Percentiles rank a stretch among this genome's conserved stretches.
These are phyloP conservation scores for Brachyptera risi DNA, from an alignment of 2,888 invertebrate species.

Conservation along the genomic window DNA sequence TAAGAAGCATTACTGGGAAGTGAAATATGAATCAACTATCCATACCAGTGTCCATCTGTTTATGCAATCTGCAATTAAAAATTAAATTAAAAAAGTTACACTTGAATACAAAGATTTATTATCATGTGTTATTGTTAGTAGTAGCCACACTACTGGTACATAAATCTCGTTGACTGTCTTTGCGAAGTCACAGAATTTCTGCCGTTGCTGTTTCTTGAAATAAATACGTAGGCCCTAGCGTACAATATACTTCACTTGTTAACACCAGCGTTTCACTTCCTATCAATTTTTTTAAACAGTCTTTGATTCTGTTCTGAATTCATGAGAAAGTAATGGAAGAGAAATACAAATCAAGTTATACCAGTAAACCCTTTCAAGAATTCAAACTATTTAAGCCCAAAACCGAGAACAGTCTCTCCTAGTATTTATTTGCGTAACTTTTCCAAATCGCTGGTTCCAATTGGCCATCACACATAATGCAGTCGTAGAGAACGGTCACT, in stretches of 20 bases:
- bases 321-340: conserved; percentile 12
- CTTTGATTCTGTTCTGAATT: conserved; percentile 5
- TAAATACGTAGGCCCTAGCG: no score
- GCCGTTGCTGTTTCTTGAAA: no score
- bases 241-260: no score
- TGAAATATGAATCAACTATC: conserved; percentile 12
- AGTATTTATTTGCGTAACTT: neutral
- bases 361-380: conserved; percentile 10
- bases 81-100: neutral
- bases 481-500: no score
- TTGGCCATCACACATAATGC: no score
- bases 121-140: neutral
- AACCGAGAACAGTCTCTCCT: conserved; percentile 14
- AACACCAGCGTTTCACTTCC: neutral
- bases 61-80: no score
- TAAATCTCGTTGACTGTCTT: no score
- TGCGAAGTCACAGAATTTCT: no score
- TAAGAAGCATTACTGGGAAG: conserved; percentile 24
- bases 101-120: neutral
- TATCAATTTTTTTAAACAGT: neutral
- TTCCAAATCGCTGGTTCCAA: conserved; percentile 2
- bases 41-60: neutral
- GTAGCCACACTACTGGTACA: neutral
- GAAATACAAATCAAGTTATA: conserved; percentile 11
- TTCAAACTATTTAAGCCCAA: conserved; percentile 17